Base-by-base conservation (phyloP, 1,140 invertebrate genomes). In the Drosophila watanabei region DNA sequence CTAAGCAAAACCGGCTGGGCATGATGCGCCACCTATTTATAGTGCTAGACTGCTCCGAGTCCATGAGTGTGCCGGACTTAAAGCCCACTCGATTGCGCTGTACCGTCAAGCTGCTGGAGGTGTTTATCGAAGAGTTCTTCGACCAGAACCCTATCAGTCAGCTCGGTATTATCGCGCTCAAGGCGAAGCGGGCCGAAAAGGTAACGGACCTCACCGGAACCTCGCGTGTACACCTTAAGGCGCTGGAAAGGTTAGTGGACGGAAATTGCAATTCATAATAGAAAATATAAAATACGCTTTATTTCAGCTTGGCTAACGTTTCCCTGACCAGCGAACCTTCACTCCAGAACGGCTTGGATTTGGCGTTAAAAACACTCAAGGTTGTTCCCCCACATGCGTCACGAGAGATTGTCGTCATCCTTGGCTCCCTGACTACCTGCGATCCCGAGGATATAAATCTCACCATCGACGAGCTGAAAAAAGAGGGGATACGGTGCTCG, bases 81-180 rank as follows among this genome's bases (percentile, higher is more conserved):
- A 99, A 99, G 94, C 99, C 99, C 30, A 98, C 97, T n/a, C 94
- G 98, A 76, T 96, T 99, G 73, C 82, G 97, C 2, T 98, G 98
- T 85, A 96, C 97, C 16, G 89, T 98, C 6, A 99, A 99, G 97
- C 94, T 99, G 30, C 92, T 99, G 57, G 97, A 99, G 94, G 95
- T 96, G 75, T 99, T 99, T 93, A 96, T 99, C 61, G 97, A 98
- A 80, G 98, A 99, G 94, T 99, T 97, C 93, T 99, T 99, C 94
- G 98, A 99, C 94, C 98, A 99, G 94, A 99, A 99, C 94, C 99
- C 99, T 43, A 98, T 99, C 56, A 98, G 98, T 93, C 99, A 99
- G 94, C 94, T 99, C 48, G 99, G 98, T 24, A 94, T 99, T 52
- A 97, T 99, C 80, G 94, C 96, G 14, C 97, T 98, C 63, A 96